These are phyloP conservation scores for Riparia riparia DNA, from an alignment of 2,113 vertebrate genomes.

Conservation along the genomic window DNA sequence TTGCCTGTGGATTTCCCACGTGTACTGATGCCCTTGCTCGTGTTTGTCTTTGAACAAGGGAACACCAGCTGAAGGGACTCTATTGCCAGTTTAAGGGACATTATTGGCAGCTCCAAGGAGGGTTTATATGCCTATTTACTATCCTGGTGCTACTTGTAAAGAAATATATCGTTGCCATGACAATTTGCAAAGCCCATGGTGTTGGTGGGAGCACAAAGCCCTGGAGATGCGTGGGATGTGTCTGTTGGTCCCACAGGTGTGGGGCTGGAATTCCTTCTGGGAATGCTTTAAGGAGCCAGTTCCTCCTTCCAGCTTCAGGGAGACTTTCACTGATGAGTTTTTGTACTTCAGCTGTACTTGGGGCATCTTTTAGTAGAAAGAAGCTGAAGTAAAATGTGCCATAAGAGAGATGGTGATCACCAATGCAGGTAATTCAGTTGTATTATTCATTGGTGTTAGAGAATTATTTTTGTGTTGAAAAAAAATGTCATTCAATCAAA, in stretches of 20 bases:
- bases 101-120: conserved; percentile 2
- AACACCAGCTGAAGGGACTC: background rate
- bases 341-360: background rate
- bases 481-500: background rate
- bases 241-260: background rate
- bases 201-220: background rate
- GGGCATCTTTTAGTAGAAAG: background rate
- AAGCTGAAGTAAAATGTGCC: background rate
- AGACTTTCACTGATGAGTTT: rapidly evolving
- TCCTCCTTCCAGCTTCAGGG: background rate
- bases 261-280: background rate
- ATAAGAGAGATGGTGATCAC: rapidly evolving
- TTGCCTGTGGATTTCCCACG: background rate
- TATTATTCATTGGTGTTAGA: background rate
- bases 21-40: background rate
- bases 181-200: background rate
- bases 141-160: background rate
- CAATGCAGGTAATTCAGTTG: too few species aligned
- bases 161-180: background rate
- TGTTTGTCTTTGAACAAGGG: background rate
- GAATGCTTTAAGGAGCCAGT: background rate
- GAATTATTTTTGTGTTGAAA: background rate
- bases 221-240: background rate
- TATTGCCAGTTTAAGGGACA: background rate
- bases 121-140: conserved; percentile 33